Percentiles rank a stretch among this genome's conserved stretches.
phyloP scores from a whole-genome alignment of 2,113 vertebrate genomes.

The Colossoma macropomum region DNA sequence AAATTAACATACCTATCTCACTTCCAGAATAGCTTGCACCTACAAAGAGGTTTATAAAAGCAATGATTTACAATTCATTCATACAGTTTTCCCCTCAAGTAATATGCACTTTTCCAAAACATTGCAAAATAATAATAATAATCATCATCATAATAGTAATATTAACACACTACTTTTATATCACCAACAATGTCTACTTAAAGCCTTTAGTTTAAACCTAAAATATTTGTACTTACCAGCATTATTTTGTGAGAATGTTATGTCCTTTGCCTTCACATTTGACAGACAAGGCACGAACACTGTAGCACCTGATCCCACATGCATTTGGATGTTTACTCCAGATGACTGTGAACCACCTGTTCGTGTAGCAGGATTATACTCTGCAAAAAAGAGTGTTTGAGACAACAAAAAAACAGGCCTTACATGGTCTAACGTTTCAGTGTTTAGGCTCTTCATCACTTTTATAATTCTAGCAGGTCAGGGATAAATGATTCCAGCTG shows the following conservation, averaged over 20 bases:
- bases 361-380: neutral
- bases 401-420: no score
- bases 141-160: no score
- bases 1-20: neutral
- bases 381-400: conserved; percentile 5
- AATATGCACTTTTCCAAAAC: neutral
- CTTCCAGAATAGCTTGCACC: neutral
- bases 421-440: no score
- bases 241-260: neutral
- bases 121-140: no score
- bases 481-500: no score
- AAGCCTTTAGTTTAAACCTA: neutral
- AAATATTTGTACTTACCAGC: neutral
- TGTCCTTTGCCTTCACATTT: neutral
- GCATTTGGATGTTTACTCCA: neutral
- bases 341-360: neutral
- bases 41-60: neutral
- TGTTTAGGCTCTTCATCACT: no score
- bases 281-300: neutral
- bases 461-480: no score
- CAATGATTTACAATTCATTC: neutral
- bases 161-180: neutral
- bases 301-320: neutral
- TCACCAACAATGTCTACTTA: neutral
- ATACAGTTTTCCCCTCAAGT: no score